Conservation (phyloP, 1,140 invertebrate genomes). For the Drosophila kepulauana region DNA sequence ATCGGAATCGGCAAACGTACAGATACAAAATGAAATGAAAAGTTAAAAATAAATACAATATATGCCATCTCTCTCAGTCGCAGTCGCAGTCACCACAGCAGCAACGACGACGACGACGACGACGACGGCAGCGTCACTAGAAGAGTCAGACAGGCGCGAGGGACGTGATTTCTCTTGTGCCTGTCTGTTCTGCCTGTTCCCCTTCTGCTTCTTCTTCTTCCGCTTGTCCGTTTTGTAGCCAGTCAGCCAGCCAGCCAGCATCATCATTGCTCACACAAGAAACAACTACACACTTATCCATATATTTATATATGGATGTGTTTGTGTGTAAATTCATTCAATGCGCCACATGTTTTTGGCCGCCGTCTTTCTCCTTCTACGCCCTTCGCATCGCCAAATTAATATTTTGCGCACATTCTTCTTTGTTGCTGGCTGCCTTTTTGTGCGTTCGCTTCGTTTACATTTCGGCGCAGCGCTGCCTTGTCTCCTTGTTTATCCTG, state of each 20-base stretch:
- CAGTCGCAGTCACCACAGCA: not conserved
- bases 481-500: slow-evolving; percentile 68
- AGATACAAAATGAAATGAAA: slow-evolving; percentile 81
- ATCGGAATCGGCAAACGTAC: slow-evolving; percentile 41
- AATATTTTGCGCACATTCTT: slow-evolving; percentile 65
- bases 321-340: slow-evolving; percentile 39
- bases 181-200: slow-evolving; percentile 51
- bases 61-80: slow-evolving; percentile 66
- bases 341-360: slow-evolving; percentile 51
- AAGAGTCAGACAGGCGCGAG: slow-evolving; percentile 55
- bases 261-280: slow-evolving; percentile 47
- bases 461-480: slow-evolving; percentile 35
- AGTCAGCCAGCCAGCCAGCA: not conserved
- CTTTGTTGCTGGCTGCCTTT: slow-evolving; percentile 36
- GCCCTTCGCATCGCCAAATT: slow-evolving; percentile 29
- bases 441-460: slow-evolving; percentile 35
- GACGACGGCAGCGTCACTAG: slow-evolving; percentile 21
- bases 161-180: slow-evolving; percentile 79
- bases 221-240: slow-evolving; percentile 11
- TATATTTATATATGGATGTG: slow-evolving; percentile 32
- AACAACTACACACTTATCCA: slow-evolving; percentile 42
- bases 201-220: slow-evolving; percentile 4
- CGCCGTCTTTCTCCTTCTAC: slow-evolving; percentile 19
- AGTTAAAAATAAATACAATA: slow-evolving; percentile 80
- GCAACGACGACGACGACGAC: not conserved